These are phyloP conservation scores for Acipenser oxyrinchus DNA, from an alignment of 2,797 vertebrate genomes.

Conservation along the genomic window DNA sequence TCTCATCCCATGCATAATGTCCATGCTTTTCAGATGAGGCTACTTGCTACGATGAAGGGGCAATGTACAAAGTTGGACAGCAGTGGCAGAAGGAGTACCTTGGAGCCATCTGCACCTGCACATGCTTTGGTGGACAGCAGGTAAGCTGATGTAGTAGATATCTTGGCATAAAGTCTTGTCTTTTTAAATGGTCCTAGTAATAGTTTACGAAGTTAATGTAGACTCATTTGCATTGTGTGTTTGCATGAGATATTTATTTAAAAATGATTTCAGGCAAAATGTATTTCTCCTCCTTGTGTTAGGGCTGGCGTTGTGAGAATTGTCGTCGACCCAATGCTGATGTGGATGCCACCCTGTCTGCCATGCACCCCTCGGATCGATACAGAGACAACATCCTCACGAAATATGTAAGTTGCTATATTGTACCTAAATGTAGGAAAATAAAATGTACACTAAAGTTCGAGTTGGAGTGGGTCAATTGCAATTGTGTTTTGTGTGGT, in stretches of 20 bases:
- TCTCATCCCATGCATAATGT: background rate
- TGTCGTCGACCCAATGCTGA: conserved; percentile 77
- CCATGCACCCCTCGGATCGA: conserved; percentile 67
- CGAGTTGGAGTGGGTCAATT: no score
- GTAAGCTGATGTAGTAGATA: conserved; percentile 43
- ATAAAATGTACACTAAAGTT: no score
- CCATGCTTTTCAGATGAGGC: conserved; percentile 71
- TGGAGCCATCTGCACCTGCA: conserved; percentile 91
- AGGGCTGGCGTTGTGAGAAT: conserved; percentile 97
- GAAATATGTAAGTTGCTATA: conserved; percentile 72
- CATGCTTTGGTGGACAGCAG: conserved; percentile 89
- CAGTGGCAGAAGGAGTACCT: conserved; percentile 98
- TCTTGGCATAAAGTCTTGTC: background rate
- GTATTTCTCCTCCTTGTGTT: background rate
- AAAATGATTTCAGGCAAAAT: no score
- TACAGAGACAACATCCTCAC: conserved; percentile 74
- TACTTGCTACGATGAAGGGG: conserved; percentile 87
- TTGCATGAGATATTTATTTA: no score
- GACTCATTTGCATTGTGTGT: background rate
- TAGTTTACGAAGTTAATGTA: no score
- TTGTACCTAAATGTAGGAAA: background rate
- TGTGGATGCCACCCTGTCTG: conserved; percentile 58
- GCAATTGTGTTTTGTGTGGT: no score
- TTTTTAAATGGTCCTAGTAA: background rate
- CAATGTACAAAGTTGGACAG: conserved; percentile 86